A percentile compares a stretch with the other conserved stretches of the same genome.
phyloP scores from a whole-genome alignment of 2,113 vertebrate species.

The Antechinus stuartii region DNA sequence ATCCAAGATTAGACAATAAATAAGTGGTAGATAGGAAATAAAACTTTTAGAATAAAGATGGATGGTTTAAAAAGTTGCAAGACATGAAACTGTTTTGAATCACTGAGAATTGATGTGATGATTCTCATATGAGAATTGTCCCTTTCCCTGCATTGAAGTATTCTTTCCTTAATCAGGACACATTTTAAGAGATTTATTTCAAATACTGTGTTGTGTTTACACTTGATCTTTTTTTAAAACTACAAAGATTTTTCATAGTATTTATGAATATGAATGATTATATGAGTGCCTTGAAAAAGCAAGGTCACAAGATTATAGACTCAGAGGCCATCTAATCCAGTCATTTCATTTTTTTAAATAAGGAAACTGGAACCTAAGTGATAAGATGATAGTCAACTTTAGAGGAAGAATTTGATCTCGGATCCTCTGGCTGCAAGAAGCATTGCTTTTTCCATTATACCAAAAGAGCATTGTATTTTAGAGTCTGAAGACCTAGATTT shows the following conservation, averaged over 20 bases:
- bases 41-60: not conserved
- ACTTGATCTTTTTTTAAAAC: conserved; percentile 54
- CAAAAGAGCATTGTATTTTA: not conserved
- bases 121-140: not conserved
- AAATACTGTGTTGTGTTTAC: conserved; percentile 15
- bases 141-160: not conserved
- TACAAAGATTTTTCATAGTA: conserved; percentile 25
- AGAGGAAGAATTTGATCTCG: not conserved
- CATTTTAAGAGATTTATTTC: conserved; percentile 5
- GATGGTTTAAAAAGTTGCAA: not conserved
- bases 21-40: not conserved
- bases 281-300: not conserved
- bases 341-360: not conserved
- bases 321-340: not conserved
- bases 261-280: not conserved
- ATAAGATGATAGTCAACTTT: not conserved
- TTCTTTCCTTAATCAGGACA: not conserved
- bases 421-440: too few species aligned
- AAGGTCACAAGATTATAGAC: not conserved
- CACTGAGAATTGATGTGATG: not conserved
- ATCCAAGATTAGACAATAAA: not conserved
- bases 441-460: not conserved
- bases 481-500: not conserved
- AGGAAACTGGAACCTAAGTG: not conserved
- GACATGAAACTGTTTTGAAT: not conserved